Conservation (phyloP, 2,888 invertebrate genomes). For the Tuberolachnus salignus region DNA sequence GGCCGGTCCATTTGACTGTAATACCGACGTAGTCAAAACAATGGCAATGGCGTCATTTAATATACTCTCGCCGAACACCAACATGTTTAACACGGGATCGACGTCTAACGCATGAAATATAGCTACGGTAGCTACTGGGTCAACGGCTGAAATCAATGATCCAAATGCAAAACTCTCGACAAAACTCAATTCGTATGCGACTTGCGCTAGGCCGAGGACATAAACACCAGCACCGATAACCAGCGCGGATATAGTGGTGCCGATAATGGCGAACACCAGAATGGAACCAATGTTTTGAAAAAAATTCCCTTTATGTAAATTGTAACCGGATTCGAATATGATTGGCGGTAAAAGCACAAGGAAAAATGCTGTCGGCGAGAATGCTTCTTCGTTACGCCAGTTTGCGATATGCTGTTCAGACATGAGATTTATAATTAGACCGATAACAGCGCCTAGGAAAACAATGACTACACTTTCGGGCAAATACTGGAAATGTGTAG, state of each 20-base stretch:
- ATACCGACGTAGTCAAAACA: constrained; percentile 89
- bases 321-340: constrained; percentile 98
- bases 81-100: constrained; percentile 97
- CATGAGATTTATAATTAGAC: constrained; percentile 86
- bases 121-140: constrained; percentile 98
- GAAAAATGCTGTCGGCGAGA: constrained; percentile 98
- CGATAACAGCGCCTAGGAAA: constrained; percentile 90
- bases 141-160: constrained; percentile 96
- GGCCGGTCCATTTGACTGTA: constrained; percentile 73
- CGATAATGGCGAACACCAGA: constrained; percentile 94
- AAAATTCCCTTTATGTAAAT: constrained; percentile 95
- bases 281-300: constrained; percentile 98
- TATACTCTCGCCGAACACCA: constrained; percentile 94
- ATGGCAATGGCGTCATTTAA: constrained; percentile 98
- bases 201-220: constrained; percentile 86
- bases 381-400: constrained; percentile 97
- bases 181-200: constrained; percentile 89
- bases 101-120: constrained; percentile 98
- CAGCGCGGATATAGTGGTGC: constrained; percentile 95
- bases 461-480: constrained; percentile 98
- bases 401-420: constrained; percentile 88
- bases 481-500: constrained; percentile 93
- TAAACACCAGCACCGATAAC: constrained; percentile 97
- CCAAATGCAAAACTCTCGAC: constrained; percentile 99
- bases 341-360: constrained; percentile 95